Evolutionary conservation across 2,113 vertebrate species (phyloP), one percentile per base, ranked within the genome.

Genomic region (Carettochelys insculpta): DNA sequence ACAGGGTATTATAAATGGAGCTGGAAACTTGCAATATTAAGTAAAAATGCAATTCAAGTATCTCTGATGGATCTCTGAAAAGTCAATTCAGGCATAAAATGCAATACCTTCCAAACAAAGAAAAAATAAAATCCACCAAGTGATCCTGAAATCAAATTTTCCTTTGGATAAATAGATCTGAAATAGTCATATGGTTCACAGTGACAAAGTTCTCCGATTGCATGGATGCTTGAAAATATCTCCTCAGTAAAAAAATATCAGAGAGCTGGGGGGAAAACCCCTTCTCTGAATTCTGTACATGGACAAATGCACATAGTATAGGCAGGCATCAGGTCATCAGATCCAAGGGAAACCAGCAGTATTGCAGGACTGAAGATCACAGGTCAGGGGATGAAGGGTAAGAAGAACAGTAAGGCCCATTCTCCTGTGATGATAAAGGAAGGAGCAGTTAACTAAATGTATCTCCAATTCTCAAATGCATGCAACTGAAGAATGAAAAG

Each of bases 171-270:
- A 96, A 98, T 96, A 98, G 93, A 97, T 97, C 95, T 97, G 97
- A 98, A 97, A 95, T 89, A 97, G 77, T 89, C 47, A 82, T 97
- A 95, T 93, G 96, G 96, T 98, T 97, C 96, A 95, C 95, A 96
- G 96, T 92, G 92, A 94, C 96, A 97, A 95, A 96, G 95, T 97
- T 95, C 97, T 96, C 92, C 89, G 97, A 97, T 95, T 97, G 97
- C 94, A 96, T 91, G 94, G 97, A 95, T 98, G 95, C 95, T 97
- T 96, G 97, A 97, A 97, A 98, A 97, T 98, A 97, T 96, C 96
- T 95, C 92, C 95, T 97, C 97, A 96, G 97, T 98, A 98, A 98
- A 98, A 98, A 98, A 98, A 98, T 98, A 98, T 94, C 98, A 98
- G 97, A 96, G 96, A 98, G 97, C 87, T 94, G 94, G 97, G 97